Conservation (phyloP, 1,140 invertebrate genomes). For the Atta texana region DNA sequence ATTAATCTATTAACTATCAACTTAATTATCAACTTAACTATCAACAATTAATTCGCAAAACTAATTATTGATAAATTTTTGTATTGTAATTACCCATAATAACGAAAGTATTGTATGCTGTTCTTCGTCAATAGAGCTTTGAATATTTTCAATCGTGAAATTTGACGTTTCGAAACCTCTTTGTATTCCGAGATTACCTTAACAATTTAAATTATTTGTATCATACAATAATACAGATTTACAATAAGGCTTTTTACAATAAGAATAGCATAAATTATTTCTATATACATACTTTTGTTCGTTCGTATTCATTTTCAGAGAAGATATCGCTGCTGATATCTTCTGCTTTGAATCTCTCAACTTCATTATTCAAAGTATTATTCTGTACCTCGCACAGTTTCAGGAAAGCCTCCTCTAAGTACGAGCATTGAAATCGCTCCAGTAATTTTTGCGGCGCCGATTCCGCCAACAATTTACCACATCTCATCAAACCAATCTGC, state of each 20-base stretch:
- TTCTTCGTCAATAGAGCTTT: slow-evolving; percentile 89
- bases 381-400: slow-evolving; percentile 89
- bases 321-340: neutral
- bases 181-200: slow-evolving; percentile 5
- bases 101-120: slow-evolving; percentile 88
- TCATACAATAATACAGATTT: slow-evolving; percentile 4
- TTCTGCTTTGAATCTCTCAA: neutral
- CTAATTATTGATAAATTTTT: neutral
- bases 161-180: neutral
- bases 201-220: slow-evolving; percentile 5
- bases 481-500: slow-evolving; percentile 95
- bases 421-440: slow-evolving; percentile 88
- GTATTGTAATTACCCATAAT: slow-evolving; percentile 75
- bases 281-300: neutral
- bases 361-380: neutral
- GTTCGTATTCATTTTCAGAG: neutral
- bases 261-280: neutral
- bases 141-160: slow-evolving; percentile 31
- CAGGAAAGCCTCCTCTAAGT: slow-evolving; percentile 92
- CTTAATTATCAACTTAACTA: too few species aligned
- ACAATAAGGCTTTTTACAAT: neutral
- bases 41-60: too few species aligned
- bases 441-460: slow-evolving; percentile 91
- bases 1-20: too few species aligned
- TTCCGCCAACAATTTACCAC: slow-evolving; percentile 94